A percentile compares a stretch with the other conserved stretches of the same genome.
Conservation (phyloP, 2,888 invertebrate species). For the Cerastoderma edule region DNA sequence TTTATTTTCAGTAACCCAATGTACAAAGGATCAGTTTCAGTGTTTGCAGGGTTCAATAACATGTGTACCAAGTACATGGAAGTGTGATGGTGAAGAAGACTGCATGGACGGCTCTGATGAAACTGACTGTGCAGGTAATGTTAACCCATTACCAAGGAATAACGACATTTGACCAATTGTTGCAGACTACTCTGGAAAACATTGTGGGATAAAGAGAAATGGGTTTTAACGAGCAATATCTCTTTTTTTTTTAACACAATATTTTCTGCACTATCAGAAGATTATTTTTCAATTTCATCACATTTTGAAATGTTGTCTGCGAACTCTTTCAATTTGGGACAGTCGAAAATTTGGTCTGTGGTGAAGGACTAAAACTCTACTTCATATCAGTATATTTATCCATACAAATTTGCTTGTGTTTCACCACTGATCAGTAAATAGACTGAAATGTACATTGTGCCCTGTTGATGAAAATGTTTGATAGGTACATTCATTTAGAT, state of each 20-base stretch:
- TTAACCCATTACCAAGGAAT: neutral
- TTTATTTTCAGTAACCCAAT: constrained; percentile 12
- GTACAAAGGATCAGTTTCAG: constrained; percentile 85
- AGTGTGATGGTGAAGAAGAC: constrained; percentile 76
- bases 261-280: neutral
- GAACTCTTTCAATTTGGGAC: neutral
- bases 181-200: neutral
- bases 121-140: constrained; percentile 36
- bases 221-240: constrained; percentile 8
- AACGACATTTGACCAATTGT: neutral
- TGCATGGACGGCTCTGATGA: constrained; percentile 76
- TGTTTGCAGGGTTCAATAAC: constrained; percentile 61
- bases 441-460: too few relatives aligned
- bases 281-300: neutral
- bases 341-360: too few relatives aligned
- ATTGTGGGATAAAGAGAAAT: neutral
- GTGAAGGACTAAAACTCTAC: too few relatives aligned
- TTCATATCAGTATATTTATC: too few relatives aligned
- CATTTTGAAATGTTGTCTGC: neutral
- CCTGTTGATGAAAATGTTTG: too few relatives aligned
- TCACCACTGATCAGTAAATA: too few relatives aligned
- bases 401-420: too few relatives aligned
- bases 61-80: constrained; percentile 71
- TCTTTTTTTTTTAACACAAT: constrained; percentile 7
- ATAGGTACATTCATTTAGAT: too few relatives aligned